phyloP scores from a whole-genome alignment of 2,888 invertebrate genomes.

The Epistrophe eligans region DNA sequence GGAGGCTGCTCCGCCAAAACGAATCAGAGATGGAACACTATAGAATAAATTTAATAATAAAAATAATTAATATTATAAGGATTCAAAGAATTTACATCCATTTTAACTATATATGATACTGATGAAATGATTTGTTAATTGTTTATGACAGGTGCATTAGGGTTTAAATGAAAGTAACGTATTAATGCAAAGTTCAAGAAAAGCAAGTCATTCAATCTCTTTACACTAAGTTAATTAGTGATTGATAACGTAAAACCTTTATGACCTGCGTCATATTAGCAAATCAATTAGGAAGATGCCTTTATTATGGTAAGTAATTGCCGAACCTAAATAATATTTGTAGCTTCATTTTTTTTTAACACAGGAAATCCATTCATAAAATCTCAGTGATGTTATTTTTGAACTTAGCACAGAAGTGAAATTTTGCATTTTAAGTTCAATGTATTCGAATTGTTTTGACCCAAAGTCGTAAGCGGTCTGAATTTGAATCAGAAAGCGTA shows the following conservation, averaged over 20 bases:
- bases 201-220: slow-evolving; percentile 1
- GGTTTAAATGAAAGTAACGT: background rate
- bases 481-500: background rate
- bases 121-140: background rate
- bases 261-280: background rate
- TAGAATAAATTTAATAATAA: slow-evolving; percentile 64
- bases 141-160: background rate
- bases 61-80: background rate
- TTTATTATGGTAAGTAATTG: slow-evolving; percentile 3
- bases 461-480: background rate
- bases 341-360: background rate
- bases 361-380: slow-evolving; percentile 7
- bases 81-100: background rate
- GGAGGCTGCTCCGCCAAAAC: slow-evolving; percentile 88
- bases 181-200: background rate
- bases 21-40: slow-evolving; percentile 86
- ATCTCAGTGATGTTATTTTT: background rate
- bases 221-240: background rate
- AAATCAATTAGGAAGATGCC: background rate
- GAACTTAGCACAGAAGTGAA: background rate
- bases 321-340: background rate
- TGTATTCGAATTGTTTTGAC: background rate
- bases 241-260: background rate
- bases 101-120: background rate
- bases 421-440: background rate